These are phyloP conservation scores for Eulacestoma nigropectus DNA, from an alignment of 2,113 vertebrate species.

Conservation along the genomic window DNA sequence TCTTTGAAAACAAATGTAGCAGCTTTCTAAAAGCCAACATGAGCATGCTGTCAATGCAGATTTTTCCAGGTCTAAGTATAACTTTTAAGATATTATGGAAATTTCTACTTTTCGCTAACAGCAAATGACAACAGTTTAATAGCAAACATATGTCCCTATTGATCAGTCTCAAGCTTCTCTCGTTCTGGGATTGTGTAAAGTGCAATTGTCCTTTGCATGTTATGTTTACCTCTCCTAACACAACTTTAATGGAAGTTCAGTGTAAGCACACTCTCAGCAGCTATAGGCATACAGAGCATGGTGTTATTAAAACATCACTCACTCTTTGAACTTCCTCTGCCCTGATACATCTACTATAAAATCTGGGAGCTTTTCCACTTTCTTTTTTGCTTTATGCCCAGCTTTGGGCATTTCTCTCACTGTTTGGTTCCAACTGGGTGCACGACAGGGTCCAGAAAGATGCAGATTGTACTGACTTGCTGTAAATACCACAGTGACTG, in stretches of 20 bases:
- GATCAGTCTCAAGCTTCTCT: background rate
- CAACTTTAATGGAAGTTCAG: background rate
- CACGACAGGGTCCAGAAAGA: background rate
- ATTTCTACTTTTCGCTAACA: background rate
- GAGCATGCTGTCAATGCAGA: background rate
- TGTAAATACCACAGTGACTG: background rate
- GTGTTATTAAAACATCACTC: background rate
- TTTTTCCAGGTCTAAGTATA: background rate
- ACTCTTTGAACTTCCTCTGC: background rate
- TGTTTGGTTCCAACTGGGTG: background rate
- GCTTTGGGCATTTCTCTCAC: background rate
- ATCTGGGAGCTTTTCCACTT: background rate
- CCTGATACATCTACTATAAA: background rate
- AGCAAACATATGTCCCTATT: background rate
- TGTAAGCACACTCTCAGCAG: background rate
- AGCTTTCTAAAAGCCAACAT: background rate
- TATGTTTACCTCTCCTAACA: background rate
- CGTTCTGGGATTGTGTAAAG: background rate
- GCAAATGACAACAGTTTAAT: background rate
- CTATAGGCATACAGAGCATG: background rate
- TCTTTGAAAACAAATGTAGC: background rate
- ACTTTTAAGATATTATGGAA: background rate
- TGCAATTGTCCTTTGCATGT: background rate
- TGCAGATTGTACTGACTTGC: rapidly evolving
- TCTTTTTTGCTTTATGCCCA: background rate